Evolutionary conservation across 1,140 invertebrate species (phyloP).

Genomic region (Linepithema humile): DNA sequence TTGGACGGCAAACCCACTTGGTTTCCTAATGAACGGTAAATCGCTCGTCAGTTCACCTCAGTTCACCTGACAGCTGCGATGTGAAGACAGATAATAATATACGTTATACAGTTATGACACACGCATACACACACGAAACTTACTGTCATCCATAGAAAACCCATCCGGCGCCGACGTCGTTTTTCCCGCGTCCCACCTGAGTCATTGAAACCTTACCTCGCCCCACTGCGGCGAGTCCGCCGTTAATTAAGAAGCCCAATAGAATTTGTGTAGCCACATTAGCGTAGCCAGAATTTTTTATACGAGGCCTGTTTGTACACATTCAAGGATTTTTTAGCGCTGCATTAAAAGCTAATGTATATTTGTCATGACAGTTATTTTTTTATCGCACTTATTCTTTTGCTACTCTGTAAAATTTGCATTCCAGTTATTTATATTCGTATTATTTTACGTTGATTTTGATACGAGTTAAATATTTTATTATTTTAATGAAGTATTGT

Average conservation of each 20-base stretch:
- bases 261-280: slow-evolving; percentile 9
- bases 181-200: slow-evolving; percentile 15
- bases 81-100: slow-evolving; percentile 48
- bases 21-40: slow-evolving; percentile 31
- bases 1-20: background rate
- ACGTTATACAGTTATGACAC: slow-evolving; percentile 37
- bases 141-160: slow-evolving; percentile 24
- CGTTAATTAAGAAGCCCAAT: slow-evolving; percentile 47
- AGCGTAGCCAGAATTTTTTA: slow-evolving; percentile 5
- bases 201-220: slow-evolving; percentile 18
- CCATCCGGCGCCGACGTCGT: background rate
- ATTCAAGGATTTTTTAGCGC: background rate
- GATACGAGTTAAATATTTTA: background rate
- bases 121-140: slow-evolving; percentile 1
- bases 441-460: background rate
- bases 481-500: background rate
- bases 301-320: background rate
- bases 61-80: slow-evolving; percentile 39
- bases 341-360: no score
- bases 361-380: background rate
- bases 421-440: background rate
- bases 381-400: no score
- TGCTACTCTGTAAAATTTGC: background rate
- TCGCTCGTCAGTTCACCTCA: background rate
- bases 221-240: slow-evolving; percentile 19